phyloP scores from a whole-genome alignment of 2,113 vertebrate species.

The Crypturellus undulatus region DNA sequence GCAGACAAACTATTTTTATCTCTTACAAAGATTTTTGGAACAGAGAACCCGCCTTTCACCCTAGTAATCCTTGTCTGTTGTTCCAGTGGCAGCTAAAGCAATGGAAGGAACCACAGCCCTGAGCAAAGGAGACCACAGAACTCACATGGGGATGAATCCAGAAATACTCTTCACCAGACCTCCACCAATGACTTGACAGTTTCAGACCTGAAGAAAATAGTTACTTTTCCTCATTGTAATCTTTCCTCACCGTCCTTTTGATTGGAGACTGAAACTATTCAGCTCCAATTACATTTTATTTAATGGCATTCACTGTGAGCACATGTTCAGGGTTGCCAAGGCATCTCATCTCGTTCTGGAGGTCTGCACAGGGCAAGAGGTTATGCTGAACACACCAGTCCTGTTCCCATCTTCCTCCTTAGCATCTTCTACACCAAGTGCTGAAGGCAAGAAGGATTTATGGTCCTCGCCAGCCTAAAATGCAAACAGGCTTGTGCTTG shows the following conservation, averaged over 20 bases:
- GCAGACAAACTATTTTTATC: background rate
- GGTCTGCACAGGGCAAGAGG: background rate
- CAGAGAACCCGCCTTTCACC: background rate
- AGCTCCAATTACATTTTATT: background rate
- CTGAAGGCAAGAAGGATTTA: rapidly evolving
- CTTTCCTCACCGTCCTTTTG: background rate
- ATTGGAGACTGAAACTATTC: background rate
- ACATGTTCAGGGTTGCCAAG: background rate
- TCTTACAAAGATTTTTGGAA: background rate
- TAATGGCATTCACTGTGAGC: background rate
- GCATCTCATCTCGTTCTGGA: background rate
- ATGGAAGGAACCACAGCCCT: background rate
- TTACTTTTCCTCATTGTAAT: background rate
- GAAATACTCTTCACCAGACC: background rate
- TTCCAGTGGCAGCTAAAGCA: background rate
- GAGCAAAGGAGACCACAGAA: background rate
- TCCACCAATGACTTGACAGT: background rate
- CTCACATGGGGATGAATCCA: background rate
- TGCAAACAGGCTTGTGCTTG: background rate
- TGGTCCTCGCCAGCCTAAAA: background rate
- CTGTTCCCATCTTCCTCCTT: background rate
- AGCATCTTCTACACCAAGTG: background rate
- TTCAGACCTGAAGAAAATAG: background rate
- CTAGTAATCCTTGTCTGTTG: background rate
- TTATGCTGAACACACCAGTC: rapidly evolving